Evolutionary conservation across 92 coral and sea anemone species (phyloP).

Genomic region (Plumapathes pennacea): DNA sequence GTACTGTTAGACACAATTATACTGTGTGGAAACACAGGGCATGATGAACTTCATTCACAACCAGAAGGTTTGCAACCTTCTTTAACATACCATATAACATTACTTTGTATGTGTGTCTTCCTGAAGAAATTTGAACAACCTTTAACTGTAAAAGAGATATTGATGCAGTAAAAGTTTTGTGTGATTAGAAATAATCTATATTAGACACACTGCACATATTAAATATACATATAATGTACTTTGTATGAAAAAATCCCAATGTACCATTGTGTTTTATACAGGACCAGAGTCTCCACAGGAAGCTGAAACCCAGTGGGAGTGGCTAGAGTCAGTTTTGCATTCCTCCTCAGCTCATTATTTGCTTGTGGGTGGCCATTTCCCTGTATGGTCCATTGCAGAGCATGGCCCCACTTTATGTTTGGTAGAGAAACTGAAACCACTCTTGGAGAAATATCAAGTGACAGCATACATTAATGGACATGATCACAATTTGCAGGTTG

Average conservation of each 20-base stretch:
- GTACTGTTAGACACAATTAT: constrained; percentile 87
- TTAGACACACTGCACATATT: background rate
- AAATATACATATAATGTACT: background rate
- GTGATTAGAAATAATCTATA: background rate
- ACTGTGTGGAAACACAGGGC: constrained; percentile 76
- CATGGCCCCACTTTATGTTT: constrained; percentile 92
- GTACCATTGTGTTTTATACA: constrained; percentile 2
- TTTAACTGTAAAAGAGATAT: too few relatives aligned
- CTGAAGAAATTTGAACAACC: too few relatives aligned
- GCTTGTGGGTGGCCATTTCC: constrained; percentile 92
- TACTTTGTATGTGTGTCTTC: background rate
- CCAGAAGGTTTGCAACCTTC: constrained; percentile 50
- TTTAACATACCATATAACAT: background rate
- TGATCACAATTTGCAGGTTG: constrained; percentile 95
- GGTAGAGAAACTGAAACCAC: constrained; percentile 76
- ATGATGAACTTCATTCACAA: constrained; percentile 32
- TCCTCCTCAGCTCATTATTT: constrained; percentile 79
- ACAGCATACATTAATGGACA: constrained; percentile 94
- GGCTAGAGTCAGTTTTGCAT: constrained; percentile 77
- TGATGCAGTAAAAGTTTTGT: background rate
- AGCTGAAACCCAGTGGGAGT: constrained; percentile 78
- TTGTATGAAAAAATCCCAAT: background rate
- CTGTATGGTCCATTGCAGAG: constrained; percentile 98
- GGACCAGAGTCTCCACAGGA: constrained; percentile 43
- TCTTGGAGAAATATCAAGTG: constrained; percentile 75